Conservation (phyloP, 2,113 vertebrate genomes). For the human region DNA sequence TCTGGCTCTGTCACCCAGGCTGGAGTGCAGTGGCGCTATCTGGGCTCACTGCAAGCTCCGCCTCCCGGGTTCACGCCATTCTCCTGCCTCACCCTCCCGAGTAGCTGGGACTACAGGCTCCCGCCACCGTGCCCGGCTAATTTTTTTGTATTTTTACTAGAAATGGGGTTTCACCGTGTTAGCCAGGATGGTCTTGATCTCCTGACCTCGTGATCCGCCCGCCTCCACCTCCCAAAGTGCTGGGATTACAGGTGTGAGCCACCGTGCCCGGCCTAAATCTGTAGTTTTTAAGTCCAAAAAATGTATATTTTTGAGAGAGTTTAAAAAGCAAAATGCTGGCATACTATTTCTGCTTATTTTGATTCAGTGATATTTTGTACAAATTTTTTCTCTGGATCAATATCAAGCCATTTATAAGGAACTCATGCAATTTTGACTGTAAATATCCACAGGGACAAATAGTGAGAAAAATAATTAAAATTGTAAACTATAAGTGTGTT, state of each 20-base stretch:
- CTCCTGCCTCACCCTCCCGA: no score
- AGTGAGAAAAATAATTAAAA: background rate
- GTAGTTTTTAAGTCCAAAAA: background rate
- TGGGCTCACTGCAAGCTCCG: no score
- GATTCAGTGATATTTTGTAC: background rate
- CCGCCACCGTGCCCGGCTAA: fast-evolving
- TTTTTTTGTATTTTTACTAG: no score
- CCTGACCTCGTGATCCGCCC: no score
- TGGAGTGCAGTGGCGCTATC: no score
- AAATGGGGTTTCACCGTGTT: no score
- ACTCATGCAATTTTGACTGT: background rate
- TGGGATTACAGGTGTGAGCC: no score
- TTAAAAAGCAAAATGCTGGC: background rate
- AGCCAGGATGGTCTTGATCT: no score
- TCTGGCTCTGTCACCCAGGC: no score
- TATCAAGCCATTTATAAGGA: background rate
- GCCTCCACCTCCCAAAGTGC: no score
- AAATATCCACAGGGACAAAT: background rate
- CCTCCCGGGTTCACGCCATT: no score
- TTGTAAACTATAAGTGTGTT: background rate
- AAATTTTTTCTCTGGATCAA: background rate
- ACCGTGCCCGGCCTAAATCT: background rate
- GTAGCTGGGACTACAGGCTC: no score
- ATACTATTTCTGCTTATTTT: background rate
- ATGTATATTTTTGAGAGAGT: background rate